Conservation (phyloP, 2,888 invertebrate genomes). For the Habroteleia sp. region DNA sequence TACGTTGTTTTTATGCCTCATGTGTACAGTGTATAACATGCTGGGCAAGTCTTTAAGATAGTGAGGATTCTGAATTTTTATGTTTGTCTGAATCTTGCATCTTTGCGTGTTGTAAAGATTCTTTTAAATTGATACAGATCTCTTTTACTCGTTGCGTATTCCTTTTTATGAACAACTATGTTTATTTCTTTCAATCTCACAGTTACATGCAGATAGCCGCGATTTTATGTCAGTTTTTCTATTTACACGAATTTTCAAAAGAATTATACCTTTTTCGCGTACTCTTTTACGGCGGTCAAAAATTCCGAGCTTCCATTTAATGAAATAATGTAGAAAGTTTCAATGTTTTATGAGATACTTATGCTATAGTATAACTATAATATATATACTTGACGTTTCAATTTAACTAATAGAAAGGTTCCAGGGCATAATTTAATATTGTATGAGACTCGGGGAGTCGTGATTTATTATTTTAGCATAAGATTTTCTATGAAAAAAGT, state of each 20-base stretch:
- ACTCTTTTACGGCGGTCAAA: not conserved
- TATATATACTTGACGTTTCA: not conserved
- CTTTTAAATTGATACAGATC: conserved; percentile 52
- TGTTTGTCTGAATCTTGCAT: conserved; percentile 37
- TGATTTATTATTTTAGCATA: conserved; percentile 32
- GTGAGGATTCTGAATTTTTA: conserved; percentile 49
- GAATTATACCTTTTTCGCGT: not conserved
- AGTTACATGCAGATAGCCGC: conserved; percentile 15
- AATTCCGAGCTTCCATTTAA: not conserved
- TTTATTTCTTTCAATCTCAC: conserved; percentile 30
- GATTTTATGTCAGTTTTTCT: not conserved
- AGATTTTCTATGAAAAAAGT: conserved; percentile 41
- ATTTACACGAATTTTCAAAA: not conserved
- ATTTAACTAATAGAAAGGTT: conserved; percentile 7
- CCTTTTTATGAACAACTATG: conserved; percentile 3
- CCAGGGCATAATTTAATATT: conserved; percentile 24
- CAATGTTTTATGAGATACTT: not conserved
- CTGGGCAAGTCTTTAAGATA: conserved; percentile 30
- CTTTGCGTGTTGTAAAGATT: conserved; percentile 48
- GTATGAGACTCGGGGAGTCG: conserved; percentile 9
- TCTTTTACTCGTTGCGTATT: conserved; percentile 10
- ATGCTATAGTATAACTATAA: not conserved
- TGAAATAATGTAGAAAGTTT: not conserved
- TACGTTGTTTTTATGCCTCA: conserved; percentile 49
- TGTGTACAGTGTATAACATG: conserved; percentile 38